Conservation (phyloP, 2,797 vertebrate genomes). For the Cephalopachus bancanus region DNA sequence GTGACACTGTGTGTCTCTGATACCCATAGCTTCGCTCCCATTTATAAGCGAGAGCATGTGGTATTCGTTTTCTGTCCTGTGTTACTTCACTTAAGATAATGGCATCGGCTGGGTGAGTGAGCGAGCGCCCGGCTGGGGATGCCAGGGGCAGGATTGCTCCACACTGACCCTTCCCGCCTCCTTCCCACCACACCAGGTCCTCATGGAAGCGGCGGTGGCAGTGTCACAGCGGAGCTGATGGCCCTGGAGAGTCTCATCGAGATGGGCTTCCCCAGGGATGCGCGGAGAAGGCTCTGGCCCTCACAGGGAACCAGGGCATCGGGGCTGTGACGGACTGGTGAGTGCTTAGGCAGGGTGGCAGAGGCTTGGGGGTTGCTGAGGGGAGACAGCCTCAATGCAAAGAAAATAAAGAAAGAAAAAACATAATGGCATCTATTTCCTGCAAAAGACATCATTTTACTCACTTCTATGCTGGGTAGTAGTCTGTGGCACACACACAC, state of each 20-base stretch:
- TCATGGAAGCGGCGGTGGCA: conserved; percentile 64
- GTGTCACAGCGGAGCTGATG: conserved; percentile 92
- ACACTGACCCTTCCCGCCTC: neutral
- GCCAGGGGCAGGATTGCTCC: neutral
- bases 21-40: too few relatives aligned
- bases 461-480: too few relatives aligned
- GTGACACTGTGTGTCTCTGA: too few relatives aligned
- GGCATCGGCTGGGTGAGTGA: conserved; percentile 18
- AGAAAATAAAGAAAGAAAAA: too few relatives aligned
- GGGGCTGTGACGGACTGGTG: conserved; percentile 98
- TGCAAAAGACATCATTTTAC: too few relatives aligned
- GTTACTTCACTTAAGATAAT: too few relatives aligned
- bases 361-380: neutral
- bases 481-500: too few relatives aligned
- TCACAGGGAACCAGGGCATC: conserved; percentile 96
- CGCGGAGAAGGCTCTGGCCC: conserved; percentile 95
- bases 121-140: neutral
- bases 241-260: conserved; percentile 95
- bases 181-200: conserved; percentile 35
- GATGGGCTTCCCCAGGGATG: conserved; percentile 95
- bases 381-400: neutral
- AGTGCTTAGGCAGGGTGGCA: conserved; percentile 72
- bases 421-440: too few relatives aligned
- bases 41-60: too few relatives aligned
- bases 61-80: too few relatives aligned